Base-by-base conservation (phyloP, 2,113 vertebrate genomes). In the Columba janthina region DNA sequence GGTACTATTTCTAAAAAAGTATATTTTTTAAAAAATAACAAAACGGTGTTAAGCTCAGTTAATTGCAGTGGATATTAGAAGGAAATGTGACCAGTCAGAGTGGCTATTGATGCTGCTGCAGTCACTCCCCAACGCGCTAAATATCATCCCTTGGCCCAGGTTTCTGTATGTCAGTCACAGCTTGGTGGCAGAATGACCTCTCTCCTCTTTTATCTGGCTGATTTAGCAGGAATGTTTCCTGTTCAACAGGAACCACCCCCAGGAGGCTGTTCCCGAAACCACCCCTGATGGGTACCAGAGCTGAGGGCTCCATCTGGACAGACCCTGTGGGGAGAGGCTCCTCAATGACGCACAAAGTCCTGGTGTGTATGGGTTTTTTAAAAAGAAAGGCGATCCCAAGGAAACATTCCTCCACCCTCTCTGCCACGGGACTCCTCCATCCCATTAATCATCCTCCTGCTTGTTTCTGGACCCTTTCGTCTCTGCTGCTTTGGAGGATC, bases 101-200 rank as follows among this genome's bases (percentile, higher is more conserved):
- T 15, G 3, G 20, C 25, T 8, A 3, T 38, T 20, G 3, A 4
- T 18, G 10, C 19, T 4, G 36, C 26, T 21, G 0, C 50, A 6
- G 29, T 15, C 40, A 24, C 24, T 28, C 14, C 61, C 16, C 34
- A 12, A 3, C 1, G 17, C n/a, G 1, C 7, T 2, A 3, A 22
- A 4, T 3, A 12, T 6, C 34, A 9, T 9, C 2, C 3, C 21
- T 0, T 15, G 21, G 26, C 32, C 48, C n/a, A 4, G 32, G 16
- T 15, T 20, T 44, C 42, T 44, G 42, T 44, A 17, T 44, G 42
- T 44, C 42, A 17, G 42, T 44, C 42, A 44, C 42, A 44, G 42
- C 42, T 17, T 44, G 42, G 5, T 2, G n/a, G 34, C 2, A 34
- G 62, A 53, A 28, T 1, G 29, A 57, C 48, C 25, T 53, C 50